Evolutionary conservation across 2,113 vertebrate species (phyloP).

Genomic region (Dasyornis broadbenti): DNA sequence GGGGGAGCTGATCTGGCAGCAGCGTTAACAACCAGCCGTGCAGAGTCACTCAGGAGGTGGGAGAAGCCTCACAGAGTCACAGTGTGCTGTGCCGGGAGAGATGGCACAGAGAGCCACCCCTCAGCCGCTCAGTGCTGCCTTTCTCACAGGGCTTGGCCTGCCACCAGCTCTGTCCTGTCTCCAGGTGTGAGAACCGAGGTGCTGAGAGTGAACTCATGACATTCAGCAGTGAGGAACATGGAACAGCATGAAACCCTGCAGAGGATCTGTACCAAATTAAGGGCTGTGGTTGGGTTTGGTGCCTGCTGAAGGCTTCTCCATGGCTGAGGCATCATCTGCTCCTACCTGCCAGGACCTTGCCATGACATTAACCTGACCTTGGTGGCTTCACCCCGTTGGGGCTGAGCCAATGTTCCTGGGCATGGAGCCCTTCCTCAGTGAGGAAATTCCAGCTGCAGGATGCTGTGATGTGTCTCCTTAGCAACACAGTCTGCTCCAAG

Average conservation of each 20-base stretch:
- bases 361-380: not conserved
- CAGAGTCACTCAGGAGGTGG: not conserved
- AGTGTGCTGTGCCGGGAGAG: not conserved
- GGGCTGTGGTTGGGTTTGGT: not conserved
- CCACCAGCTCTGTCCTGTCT: not conserved
- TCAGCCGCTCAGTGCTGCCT: not conserved
- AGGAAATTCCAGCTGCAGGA: not conserved
- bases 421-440: not conserved
- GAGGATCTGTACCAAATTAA: too few species aligned
- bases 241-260: not conserved
- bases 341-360: not conserved
- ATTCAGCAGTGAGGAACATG: not conserved
- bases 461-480: not conserved
- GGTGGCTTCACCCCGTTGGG: not conserved
- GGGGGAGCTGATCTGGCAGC: not conserved
- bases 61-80: not conserved
- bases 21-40: not conserved
- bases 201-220: accelerated
- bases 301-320: not conserved
- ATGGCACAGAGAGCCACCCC: not conserved
- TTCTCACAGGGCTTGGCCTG: not conserved
- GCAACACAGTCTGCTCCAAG: not conserved
- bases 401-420: not conserved
- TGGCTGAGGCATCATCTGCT: not conserved
- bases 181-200: not conserved